Evolutionary conservation across 2,888 invertebrate species (phyloP).

Genomic region (Drosophila austrosaltans): DNA sequence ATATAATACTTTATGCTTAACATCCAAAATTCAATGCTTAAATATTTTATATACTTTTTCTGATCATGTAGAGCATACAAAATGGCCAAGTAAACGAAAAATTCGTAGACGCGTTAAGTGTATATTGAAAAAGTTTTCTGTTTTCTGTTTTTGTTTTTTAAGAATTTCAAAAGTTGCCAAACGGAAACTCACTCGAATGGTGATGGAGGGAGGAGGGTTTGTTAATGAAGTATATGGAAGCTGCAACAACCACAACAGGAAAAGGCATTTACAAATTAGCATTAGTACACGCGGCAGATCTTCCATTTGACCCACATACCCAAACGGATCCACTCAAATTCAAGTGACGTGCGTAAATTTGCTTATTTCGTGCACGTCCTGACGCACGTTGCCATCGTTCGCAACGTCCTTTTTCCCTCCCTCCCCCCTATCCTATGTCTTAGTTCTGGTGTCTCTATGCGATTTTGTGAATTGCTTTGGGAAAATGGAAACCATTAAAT

Average conservation of each 20-base stretch:
- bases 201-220: slow-evolving; percentile 22
- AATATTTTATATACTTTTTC: no score
- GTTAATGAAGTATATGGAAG: slow-evolving; percentile 54
- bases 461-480: slow-evolving; percentile 60
- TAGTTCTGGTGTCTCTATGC: slow-evolving; percentile 13
- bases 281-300: slow-evolving; percentile 41
- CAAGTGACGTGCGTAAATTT: slow-evolving; percentile 67
- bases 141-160: slow-evolving; percentile 25
- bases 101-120: slow-evolving; percentile 50
- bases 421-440: not conserved
- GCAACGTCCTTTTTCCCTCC: not conserved
- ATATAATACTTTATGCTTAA: no score
- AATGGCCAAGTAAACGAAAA: slow-evolving; percentile 27
- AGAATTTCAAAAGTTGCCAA: slow-evolving; percentile 37
- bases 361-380: slow-evolving; percentile 70
- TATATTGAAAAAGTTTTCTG: slow-evolving; percentile 65
- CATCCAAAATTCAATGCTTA: no score
- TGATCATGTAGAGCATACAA: slow-evolving; percentile 10
- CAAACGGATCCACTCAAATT: slow-evolving; percentile 37
- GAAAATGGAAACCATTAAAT: slow-evolving; percentile 70
- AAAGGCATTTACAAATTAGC: slow-evolving; percentile 62
- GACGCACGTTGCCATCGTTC: slow-evolving; percentile 47
- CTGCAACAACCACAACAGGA: slow-evolving; percentile 27
- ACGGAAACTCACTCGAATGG: not conserved
- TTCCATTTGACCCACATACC: slow-evolving; percentile 31